Percentiles rank a stretch among this genome's conserved stretches.
Evolutionary conservation across 2,113 vertebrate genomes (phyloP).

Genomic region (Brienomyrus longianalis): DNA sequence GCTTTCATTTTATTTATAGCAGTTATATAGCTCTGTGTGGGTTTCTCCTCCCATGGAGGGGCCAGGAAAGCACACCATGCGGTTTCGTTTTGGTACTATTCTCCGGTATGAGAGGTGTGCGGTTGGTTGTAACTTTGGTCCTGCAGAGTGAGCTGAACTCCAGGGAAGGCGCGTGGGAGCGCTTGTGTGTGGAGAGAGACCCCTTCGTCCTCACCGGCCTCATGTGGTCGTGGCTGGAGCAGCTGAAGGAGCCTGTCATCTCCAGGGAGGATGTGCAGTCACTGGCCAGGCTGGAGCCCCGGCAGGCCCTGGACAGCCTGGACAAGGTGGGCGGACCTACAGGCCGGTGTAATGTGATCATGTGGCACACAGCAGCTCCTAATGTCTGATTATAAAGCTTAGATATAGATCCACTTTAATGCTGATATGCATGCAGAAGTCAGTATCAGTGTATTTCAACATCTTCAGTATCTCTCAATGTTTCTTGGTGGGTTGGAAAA

Average conservation of each 20-base stretch:
- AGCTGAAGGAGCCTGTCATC: constrained; percentile 84
- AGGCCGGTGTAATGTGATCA: not conserved
- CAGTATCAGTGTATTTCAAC: not conserved
- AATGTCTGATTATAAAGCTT: not conserved
- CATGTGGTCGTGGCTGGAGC: constrained; percentile 97
- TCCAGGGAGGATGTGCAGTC: constrained; percentile 67
- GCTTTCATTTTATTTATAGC: not conserved
- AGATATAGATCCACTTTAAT: not conserved
- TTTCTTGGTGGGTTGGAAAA: not conserved
- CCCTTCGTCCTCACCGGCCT: constrained; percentile 78
- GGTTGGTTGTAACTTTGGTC: not conserved
- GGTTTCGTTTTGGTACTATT: not conserved
- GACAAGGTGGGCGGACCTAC: constrained; percentile 68
- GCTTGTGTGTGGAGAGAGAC: constrained; percentile 75
- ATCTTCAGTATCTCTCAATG: not conserved
- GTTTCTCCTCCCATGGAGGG: not conserved
- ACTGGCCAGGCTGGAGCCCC: constrained; percentile 53
- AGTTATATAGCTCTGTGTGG: not conserved
- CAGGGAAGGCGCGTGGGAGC: constrained; percentile 86
- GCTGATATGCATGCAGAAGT: not conserved
- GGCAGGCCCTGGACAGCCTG: constrained; percentile 67
- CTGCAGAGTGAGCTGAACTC: constrained; percentile 85
- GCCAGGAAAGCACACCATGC: not conserved
- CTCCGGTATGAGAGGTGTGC: not conserved
- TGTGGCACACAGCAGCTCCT: not conserved